Percentiles rank a stretch among this genome's conserved stretches.
Evolutionary conservation across 2,113 vertebrate genomes (phyloP).

Genomic region (Dendrocopos noguchii): DNA sequence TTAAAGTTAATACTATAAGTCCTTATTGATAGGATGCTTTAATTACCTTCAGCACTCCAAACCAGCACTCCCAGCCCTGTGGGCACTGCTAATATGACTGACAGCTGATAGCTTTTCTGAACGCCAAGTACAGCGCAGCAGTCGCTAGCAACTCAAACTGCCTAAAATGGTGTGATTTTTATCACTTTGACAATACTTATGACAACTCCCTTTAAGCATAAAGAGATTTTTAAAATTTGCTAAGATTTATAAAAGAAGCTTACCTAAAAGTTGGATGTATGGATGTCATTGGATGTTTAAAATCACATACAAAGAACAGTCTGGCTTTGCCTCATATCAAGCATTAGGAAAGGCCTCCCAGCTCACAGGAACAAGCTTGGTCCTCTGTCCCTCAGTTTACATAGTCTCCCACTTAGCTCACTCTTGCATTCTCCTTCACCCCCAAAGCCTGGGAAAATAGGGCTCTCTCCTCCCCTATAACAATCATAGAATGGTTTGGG

Average conservation of each 20-base stretch:
- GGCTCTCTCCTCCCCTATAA: not conserved
- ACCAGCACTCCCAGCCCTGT: not conserved
- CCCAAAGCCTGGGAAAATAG: not conserved
- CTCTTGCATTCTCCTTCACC: not conserved
- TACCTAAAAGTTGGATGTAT: not conserved
- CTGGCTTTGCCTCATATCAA: not conserved
- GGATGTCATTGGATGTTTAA: not conserved
- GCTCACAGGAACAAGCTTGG: not conserved
- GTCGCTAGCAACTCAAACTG: not conserved
- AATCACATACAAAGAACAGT: not conserved
- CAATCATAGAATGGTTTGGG: too few relatives aligned
- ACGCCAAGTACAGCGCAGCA: not conserved
- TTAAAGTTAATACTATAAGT: constrained; percentile 9
- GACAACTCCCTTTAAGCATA: constrained; percentile 24
- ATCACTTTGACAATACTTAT: constrained; percentile 36
- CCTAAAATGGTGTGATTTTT: constrained; percentile 37
- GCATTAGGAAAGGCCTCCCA: not conserved
- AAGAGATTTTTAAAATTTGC: constrained; percentile 9
- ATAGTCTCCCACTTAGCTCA: not conserved
- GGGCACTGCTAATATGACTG: not conserved
- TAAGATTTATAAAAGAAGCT: constrained; percentile 6
- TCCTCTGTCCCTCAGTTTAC: not conserved
- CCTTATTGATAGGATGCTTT: not conserved
- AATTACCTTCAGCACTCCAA: constrained; percentile 30
- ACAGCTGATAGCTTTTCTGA: constrained; percentile 43